These are phyloP conservation scores for Bellardia bayeri DNA, from an alignment of 2,888 invertebrate genomes.

Conservation along the genomic window DNA sequence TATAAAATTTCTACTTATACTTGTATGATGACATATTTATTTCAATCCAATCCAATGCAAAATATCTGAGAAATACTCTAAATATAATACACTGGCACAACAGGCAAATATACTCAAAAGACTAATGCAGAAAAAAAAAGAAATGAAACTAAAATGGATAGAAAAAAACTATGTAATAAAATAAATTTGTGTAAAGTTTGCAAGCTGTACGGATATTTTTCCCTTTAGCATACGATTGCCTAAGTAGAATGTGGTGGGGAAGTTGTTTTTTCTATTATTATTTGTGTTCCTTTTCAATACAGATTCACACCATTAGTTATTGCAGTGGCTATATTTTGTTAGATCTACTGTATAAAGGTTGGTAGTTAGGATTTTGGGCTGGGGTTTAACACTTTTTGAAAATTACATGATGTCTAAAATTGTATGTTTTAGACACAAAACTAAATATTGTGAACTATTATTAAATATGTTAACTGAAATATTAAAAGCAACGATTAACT, in stretches of 20 bases:
- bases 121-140: background rate
- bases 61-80: slow-evolving; percentile 47
- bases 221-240: slow-evolving; percentile 3
- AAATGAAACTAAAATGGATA: background rate
- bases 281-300: slow-evolving; percentile 25
- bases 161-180: slow-evolving; percentile 18
- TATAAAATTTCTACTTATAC: slow-evolving; percentile 12
- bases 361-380: background rate
- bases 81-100: slow-evolving; percentile 57
- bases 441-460: too few species aligned
- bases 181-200: slow-evolving; percentile 32
- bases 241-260: background rate
- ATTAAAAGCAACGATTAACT: too few species aligned
- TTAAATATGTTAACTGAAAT: too few species aligned
- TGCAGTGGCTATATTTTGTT: slow-evolving; percentile 21
- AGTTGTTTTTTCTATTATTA: background rate
- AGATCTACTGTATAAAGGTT: too few species aligned
- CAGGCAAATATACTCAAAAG: slow-evolving; percentile 51
- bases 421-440: too few species aligned
- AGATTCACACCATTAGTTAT: slow-evolving; percentile 39
- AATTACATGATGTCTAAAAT: too few species aligned
- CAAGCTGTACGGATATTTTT: slow-evolving; percentile 26
- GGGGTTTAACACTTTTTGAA: too few species aligned
- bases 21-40: slow-evolving; percentile 55
- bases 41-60: slow-evolving; percentile 36